A percentile compares a stretch with the other conserved stretches of the same genome.
Evolutionary conservation across 2,113 vertebrate genomes (phyloP).

Genomic region (Sphaerodactylus townsendi): DNA sequence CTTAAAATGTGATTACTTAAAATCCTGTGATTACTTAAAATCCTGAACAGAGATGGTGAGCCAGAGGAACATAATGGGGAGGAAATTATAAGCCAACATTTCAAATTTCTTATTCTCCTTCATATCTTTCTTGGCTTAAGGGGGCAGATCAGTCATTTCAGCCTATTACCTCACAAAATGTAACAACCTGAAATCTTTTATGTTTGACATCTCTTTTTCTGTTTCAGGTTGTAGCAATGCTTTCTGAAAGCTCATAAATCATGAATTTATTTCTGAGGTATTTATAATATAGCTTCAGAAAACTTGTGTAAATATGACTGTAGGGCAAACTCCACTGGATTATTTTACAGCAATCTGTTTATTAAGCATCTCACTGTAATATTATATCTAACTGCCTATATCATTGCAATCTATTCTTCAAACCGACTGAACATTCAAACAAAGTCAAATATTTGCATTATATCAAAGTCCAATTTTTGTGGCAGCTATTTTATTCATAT

Average conservation of each 20-base stretch:
- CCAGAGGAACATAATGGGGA: not conserved
- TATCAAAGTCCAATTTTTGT: not conserved
- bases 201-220: not conserved
- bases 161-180: not conserved
- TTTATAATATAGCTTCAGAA: constrained; percentile 28
- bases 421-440: constrained; percentile 4
- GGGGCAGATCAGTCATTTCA: not conserved
- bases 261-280: constrained; percentile 1
- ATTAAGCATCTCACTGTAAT: constrained; percentile 33
- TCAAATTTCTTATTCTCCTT: constrained; percentile 36
- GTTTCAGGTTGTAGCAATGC: constrained; percentile 1
- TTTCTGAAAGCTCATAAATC: constrained; percentile 3
- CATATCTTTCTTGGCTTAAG: not conserved
- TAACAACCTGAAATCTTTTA: not conserved
- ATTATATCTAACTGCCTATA: constrained; percentile 19
- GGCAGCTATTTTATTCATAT: too few species aligned
- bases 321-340: constrained; percentile 20
- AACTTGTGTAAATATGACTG: not conserved
- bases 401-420: constrained; percentile 16
- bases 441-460: not conserved
- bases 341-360: constrained; percentile 35
- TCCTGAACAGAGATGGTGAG: not conserved
- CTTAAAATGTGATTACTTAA: not conserved
- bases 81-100: not conserved
- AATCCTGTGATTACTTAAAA: not conserved